phyloP scores from a whole-genome alignment of 2,113 vertebrate genomes.

The Pluvialis apricaria region DNA sequence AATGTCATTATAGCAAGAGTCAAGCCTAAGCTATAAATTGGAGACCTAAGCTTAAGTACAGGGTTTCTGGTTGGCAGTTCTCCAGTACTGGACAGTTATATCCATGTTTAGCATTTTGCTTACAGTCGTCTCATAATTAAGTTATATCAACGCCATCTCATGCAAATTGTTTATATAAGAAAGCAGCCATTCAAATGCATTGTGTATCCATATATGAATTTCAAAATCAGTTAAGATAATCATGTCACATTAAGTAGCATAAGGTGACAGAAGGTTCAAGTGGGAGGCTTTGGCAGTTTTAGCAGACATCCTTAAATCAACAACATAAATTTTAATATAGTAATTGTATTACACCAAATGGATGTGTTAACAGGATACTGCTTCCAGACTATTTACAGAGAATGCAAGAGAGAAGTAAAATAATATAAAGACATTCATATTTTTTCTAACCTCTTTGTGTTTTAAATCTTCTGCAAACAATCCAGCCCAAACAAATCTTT shows the following conservation, averaged over 20 bases:
- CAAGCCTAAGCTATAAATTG: not conserved
- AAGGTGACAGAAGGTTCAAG: conserved; percentile 42
- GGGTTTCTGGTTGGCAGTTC: not conserved
- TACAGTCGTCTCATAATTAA: not conserved
- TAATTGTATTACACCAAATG: conserved; percentile 28
- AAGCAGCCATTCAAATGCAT: not conserved
- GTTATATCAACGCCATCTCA: not conserved
- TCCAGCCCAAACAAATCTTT: conserved; percentile 22
- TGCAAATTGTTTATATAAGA: not conserved
- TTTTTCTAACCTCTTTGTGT: conserved; percentile 15
- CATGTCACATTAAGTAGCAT: not conserved
- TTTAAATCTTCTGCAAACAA: conserved; percentile 39
- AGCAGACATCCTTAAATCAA: conserved; percentile 42
- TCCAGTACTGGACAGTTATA: not conserved
- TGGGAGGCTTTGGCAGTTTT: conserved; percentile 27
- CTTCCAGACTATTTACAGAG: conserved; percentile 1
- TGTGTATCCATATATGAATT: not conserved
- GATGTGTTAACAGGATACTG: conserved; percentile 4
- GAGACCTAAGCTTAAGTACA: not conserved
- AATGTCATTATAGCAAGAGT: not conserved
- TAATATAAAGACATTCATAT: not conserved
- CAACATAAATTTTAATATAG: conserved; percentile 54
- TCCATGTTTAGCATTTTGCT: conserved; percentile 1
- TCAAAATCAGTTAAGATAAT: conserved; percentile 6
- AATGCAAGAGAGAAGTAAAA: not conserved